Base-by-base conservation (phyloP, 2,113 vertebrate genomes). In the Porphyrio hochstetteri region DNA sequence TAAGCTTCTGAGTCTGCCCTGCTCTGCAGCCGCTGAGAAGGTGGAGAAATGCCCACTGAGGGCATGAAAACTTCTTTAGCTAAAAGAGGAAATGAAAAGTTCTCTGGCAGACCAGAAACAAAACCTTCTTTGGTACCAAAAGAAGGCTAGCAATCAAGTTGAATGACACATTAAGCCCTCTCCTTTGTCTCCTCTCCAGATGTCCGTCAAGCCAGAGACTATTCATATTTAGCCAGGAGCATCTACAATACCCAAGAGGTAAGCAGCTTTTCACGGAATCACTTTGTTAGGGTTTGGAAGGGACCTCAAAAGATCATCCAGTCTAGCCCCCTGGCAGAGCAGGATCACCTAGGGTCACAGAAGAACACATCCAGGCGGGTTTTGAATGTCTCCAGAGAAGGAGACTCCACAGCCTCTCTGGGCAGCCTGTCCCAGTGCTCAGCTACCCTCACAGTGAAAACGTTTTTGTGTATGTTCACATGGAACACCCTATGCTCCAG, bases 161-260 rank as follows among this genome's bases (percentile, higher is more conserved):
- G 33, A 78, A 7, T 16, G 36, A 38, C 18, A 60, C 5, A 2
- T 56, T 46, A 94, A 80, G 31, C 6, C 5, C 13, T 1, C 4
- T 63, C 25, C 36, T 67, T 70, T 0, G 0, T 20, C 8, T 4
- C 12, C 10, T 42, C 10, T 42, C 16, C 31, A 18, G 16, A 20
- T 18, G 33, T 46, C 31, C 36, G 63, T 23, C 50, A 84, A 91
- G 28, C 4, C 13, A 53, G 18, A 63, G 10, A 63, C 10, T 23
- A 84, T 11, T 63, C 44, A 75, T 63, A 82, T 61, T 36, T 36
- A 82, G 23, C 35, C 24, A 75, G 79, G 23, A 38, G 53, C 20
- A 59, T 13, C 17, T 82, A 38, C 16, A 11, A 20, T 13, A 81
- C 5, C 11, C 60, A 87, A 31, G 13, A 72, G 11, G 57, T 5